Evolutionary conservation across 2,113 vertebrate genomes (phyloP).

Genomic region (Festucalex cinctus): DNA sequence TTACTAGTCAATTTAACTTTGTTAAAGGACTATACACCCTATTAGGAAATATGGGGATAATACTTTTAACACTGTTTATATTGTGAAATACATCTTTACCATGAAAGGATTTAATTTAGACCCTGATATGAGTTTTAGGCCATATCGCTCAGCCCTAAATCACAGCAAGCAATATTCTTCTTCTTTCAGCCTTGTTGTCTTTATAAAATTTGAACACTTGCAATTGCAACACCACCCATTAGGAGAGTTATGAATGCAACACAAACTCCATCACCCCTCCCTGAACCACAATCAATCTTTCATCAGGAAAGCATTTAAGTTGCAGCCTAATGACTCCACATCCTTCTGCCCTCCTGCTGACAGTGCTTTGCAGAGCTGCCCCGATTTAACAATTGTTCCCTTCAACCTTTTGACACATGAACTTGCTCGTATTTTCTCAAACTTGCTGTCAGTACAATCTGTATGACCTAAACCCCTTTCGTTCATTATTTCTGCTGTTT

Average conservation of each 20-base stretch:
- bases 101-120: background rate
- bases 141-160: too few species aligned
- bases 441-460: conserved; percentile 9
- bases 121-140: too few species aligned
- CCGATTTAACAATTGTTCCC: conserved; percentile 30
- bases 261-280: conserved; percentile 20
- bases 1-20: too few species aligned
- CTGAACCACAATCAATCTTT: conserved; percentile 41
- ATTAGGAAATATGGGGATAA: background rate
- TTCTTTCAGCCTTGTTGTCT: background rate
- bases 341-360: conserved; percentile 58
- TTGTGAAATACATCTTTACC: too few species aligned
- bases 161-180: background rate
- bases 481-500: conserved; percentile 6
- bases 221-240: background rate
- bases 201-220: background rate
- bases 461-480: background rate
- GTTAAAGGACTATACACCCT: background rate
- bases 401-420: conserved; percentile 36
- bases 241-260: background rate
- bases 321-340: conserved; percentile 48
- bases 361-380: conserved; percentile 16
- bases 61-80: background rate
- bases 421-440: conserved; percentile 23
- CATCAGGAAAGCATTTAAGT: conserved; percentile 36